These are phyloP conservation scores for Habrosyne pyritoides DNA, from an alignment of 2,888 invertebrate genomes.

Conservation along the genomic window DNA sequence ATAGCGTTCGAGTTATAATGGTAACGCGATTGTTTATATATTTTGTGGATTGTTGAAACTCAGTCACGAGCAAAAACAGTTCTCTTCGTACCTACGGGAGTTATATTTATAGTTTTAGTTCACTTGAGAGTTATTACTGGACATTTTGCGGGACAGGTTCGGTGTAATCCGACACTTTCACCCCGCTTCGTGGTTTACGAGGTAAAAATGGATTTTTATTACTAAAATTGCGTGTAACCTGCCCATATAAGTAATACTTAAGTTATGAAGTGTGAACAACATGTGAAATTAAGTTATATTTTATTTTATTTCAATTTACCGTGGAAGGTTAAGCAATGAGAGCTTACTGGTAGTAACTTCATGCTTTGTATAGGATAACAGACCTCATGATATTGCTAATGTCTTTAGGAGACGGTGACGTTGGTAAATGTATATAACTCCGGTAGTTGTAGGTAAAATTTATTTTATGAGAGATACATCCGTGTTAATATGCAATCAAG, in stretches of 20 bases:
- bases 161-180: slow-evolving; percentile 33
- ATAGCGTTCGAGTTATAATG: slow-evolving; percentile 20
- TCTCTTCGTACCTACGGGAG: slow-evolving; percentile 21
- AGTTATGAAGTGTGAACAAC: background rate
- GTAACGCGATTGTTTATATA: slow-evolving; percentile 18
- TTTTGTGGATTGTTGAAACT: slow-evolving; percentile 34
- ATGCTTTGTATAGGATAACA: too few species aligned
- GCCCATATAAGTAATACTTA: background rate
- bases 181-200: slow-evolving; percentile 13
- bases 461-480: too few species aligned
- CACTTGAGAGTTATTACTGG: slow-evolving; percentile 33
- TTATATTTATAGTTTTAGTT: slow-evolving; percentile 26
- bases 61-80: slow-evolving; percentile 44
- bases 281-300: too few species aligned
- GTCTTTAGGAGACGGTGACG: too few species aligned
- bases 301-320: too few species aligned
- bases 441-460: too few species aligned
- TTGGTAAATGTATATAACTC: too few species aligned
- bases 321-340: too few species aligned
- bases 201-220: background rate
- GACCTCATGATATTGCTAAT: too few species aligned
- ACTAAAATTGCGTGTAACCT: background rate
- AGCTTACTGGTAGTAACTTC: too few species aligned
- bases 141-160: slow-evolving; percentile 31
- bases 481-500: too few species aligned